Evolutionary conservation across 2,113 vertebrate species (phyloP), one percentile per base, ranked within the genome.

Genomic region (Odocoileus hemionus): DNA sequence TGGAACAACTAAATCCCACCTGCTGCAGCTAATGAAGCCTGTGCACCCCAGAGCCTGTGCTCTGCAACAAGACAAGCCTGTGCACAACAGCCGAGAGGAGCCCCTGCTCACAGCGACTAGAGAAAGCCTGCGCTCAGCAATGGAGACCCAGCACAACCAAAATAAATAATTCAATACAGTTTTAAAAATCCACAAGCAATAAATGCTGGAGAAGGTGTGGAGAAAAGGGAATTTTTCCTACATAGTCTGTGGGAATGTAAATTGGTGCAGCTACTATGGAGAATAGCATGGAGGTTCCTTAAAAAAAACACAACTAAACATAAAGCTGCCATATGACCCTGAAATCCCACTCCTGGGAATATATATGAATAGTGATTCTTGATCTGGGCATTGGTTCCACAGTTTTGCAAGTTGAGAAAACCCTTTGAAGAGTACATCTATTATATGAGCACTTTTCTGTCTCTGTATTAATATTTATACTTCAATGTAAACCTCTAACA

Each of bases 11-110:
- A 3, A 70, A 36, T 5, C n/a, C 17, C 8, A 5, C 19, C 17
- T 70, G 0, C 64, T 21, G 64, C 64, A 70, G 64, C n/a, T 21
- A 36, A 70, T 36, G n/a, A 36, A 21, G 17, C 64, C 64, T 70
- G 9, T 70, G 64, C 2, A 21, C 33, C 33, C n/a, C n/a, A 70
- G 17, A 70, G 4, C 17, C 64, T 36, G n/a, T 21, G 17, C n/a
- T 21, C 64, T 21, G 1, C 0, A 0, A 21, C 5, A 70, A 70
- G 64, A 36, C 64, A 21, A 70, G n/a, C 9, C 8, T 0, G 0
- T 36, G 64, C n/a, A 5, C n/a, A 19, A 21, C 0, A 2, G 9
- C 0, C 1, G 11, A 70, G 64, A 11, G 9, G 36, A 21, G 9
- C 64, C n/a, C 9, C n/a, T 36, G n/a, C 64, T 70, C 64, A 70